Evolutionary conservation across 2,113 vertebrate genomes (phyloP).

Genomic region (Petrocephalus zakoni): DNA sequence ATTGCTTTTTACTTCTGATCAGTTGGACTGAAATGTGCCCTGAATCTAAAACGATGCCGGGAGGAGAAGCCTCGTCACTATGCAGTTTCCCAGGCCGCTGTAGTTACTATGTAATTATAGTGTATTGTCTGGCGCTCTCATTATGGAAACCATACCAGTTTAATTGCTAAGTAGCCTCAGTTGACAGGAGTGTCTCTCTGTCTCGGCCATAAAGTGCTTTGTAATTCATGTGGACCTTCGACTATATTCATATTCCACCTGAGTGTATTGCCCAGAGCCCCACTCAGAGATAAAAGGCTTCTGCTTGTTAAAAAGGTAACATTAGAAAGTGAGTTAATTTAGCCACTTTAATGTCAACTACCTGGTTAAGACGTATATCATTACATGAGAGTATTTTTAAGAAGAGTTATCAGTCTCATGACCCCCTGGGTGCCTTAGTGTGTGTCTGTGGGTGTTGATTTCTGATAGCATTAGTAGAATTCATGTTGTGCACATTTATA

Average conservation of each 20-base stretch:
- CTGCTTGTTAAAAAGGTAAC: conserved; percentile 23
- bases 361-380: conserved; percentile 8
- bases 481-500: neutral
- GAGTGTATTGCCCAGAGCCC: conserved; percentile 12
- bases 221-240: conserved; percentile 19
- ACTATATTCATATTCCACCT: conserved; percentile 24
- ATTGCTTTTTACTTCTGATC: conserved; percentile 34
- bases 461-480: neutral
- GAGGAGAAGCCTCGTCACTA: conserved; percentile 24
- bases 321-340: conserved; percentile 29
- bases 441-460: neutral
- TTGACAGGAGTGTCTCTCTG: conserved; percentile 29
- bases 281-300: conserved; percentile 24
- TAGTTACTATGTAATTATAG: conserved; percentile 37
- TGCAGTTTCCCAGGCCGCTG: conserved; percentile 30
- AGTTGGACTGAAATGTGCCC: conserved; percentile 29
- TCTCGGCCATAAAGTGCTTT: conserved; percentile 29
- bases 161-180: conserved; percentile 34
- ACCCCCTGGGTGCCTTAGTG: neutral
- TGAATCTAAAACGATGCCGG: conserved; percentile 33
- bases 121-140: conserved; percentile 22
- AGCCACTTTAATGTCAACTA: conserved; percentile 20
- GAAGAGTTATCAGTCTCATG: neutral
- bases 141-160: conserved; percentile 35
- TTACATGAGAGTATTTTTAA: conserved; percentile 20